phyloP scores from a whole-genome alignment of 2,797 vertebrate genomes.

The Simalia tracyae region DNA sequence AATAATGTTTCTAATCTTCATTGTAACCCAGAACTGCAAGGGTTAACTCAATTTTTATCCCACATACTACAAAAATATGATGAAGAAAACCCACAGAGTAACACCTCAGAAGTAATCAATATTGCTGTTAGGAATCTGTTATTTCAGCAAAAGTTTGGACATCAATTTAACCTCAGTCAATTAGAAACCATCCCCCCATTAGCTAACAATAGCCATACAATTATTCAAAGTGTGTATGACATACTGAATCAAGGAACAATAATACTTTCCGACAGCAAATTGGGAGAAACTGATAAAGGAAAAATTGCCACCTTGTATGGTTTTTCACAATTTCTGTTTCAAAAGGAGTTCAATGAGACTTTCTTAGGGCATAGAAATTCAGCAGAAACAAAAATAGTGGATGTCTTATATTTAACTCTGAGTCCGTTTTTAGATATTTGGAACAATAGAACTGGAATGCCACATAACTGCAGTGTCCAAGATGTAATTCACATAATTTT shows the following conservation, averaged over 20 bases:
- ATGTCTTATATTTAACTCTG: constrained; percentile 44
- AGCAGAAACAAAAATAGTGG: constrained; percentile 29
- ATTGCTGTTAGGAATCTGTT: background rate
- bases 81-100: background rate
- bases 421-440: constrained; percentile 49
- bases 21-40: background rate
- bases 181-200: constrained; percentile 56
- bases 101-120: background rate
- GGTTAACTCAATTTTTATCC: constrained; percentile 1
- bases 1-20: background rate
- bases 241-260: constrained; percentile 54
- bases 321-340: constrained; percentile 49
- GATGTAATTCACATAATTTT: constrained; percentile 31
- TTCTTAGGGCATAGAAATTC: background rate
- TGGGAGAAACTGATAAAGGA: constrained; percentile 38
- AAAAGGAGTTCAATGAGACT: constrained; percentile 35
- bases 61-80: background rate
- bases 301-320: constrained; percentile 51
- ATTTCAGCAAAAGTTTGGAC: background rate
- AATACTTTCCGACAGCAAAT: constrained; percentile 43
- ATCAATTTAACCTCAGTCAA: constrained; percentile 48
- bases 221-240: constrained; percentile 39
- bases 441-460: background rate
- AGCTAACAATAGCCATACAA: constrained; percentile 51
- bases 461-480: constrained; percentile 42